These are phyloP conservation scores for Drosophila sordidapex DNA, from an alignment of 2,888 invertebrate species.

Conservation along the genomic window DNA sequence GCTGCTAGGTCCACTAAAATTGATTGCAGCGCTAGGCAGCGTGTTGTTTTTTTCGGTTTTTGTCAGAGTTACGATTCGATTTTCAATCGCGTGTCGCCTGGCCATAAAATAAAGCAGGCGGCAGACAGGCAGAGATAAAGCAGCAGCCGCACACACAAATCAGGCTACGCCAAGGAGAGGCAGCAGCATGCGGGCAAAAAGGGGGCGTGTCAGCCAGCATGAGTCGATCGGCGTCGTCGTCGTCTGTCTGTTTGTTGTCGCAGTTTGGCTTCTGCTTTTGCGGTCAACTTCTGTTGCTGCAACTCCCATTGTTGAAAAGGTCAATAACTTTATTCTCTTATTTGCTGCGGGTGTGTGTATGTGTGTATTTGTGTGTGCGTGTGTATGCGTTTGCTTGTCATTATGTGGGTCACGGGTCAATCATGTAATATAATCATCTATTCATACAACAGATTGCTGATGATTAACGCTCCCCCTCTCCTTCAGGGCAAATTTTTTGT, in stretches of 20 bases:
- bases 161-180: constrained; percentile 39
- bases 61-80: constrained; percentile 54
- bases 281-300: constrained; percentile 35
- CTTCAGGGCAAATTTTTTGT: neutral
- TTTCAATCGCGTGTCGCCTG: constrained; percentile 69
- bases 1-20: constrained; percentile 28
- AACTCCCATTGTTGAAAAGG: constrained; percentile 43
- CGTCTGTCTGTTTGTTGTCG: constrained; percentile 2
- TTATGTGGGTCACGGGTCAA: constrained; percentile 77
- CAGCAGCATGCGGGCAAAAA: constrained; percentile 44
- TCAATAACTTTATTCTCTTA: constrained; percentile 60
- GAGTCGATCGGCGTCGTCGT: constrained; percentile 11
- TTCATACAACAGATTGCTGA: constrained; percentile 20
- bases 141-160: constrained; percentile 45
- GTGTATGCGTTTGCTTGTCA: constrained; percentile 24
- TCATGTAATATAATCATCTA: constrained; percentile 47
- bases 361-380: constrained; percentile 12
- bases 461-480: neutral
- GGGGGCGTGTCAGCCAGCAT: constrained; percentile 56
- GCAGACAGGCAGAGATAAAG: neutral
- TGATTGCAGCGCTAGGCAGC: constrained; percentile 43
- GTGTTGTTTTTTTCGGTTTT: constrained; percentile 5
- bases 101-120: constrained; percentile 61
- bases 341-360: constrained; percentile 58
- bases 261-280: constrained; percentile 38